phyloP scores from a whole-genome alignment of 1,140 invertebrate species.

The Panulirus ornatus region DNA sequence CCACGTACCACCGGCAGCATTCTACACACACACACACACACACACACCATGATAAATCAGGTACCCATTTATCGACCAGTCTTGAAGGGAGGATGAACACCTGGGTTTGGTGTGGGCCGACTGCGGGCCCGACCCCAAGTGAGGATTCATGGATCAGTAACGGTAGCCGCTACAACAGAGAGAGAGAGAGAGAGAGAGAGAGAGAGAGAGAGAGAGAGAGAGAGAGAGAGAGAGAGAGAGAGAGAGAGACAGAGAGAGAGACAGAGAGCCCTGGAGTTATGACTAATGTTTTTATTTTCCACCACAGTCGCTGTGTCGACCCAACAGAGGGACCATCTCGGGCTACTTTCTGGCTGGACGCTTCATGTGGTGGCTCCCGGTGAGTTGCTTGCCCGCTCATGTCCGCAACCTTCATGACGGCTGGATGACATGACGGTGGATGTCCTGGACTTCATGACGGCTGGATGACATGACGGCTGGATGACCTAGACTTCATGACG shows the following conservation, averaged over 20 bases:
- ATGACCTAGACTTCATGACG: too few species aligned
- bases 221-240: background rate
- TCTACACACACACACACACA: too few species aligned
- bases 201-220: background rate
- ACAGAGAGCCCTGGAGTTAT: background rate
- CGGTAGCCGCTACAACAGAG: background rate
- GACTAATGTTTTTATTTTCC: background rate
- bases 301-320: conserved; percentile 78
- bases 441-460: too few species aligned
- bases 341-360: conserved; percentile 81
- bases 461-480: too few species aligned
- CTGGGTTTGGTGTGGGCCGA: too few species aligned
- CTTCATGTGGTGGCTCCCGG: conserved; percentile 78
- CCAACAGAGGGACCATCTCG: conserved; percentile 79
- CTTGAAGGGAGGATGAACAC: too few species aligned
- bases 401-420: too few species aligned
- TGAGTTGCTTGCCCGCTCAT: conserved; percentile 66
- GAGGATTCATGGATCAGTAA: background rate
- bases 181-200: background rate
- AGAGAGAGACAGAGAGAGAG: background rate
- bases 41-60: too few species aligned
- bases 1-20: too few species aligned
- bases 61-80: too few species aligned
- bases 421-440: too few species aligned
- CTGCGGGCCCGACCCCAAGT: background rate